Base-by-base conservation (phyloP, 2,113 vertebrate genomes). In the Cynocephalus volans region DNA sequence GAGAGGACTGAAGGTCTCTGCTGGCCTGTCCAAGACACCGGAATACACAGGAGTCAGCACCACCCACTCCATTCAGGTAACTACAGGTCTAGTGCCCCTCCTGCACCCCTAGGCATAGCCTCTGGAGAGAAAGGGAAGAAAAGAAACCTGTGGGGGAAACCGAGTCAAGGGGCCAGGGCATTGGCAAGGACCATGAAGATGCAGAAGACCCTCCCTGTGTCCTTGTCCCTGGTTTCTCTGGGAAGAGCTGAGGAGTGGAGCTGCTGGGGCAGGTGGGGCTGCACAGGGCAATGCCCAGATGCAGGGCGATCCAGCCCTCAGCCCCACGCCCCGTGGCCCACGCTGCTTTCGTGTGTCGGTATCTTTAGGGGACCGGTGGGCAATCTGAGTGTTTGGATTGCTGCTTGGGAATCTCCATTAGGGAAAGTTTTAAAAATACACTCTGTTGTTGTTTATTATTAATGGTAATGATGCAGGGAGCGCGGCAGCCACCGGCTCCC, bases 371-470 rank as follows among this genome's bases (percentile, higher is more conserved):
- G 80, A 60, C 92, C 92, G 93, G 88, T 23, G 64, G 85, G 96
- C 91, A 95, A 97, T 96, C 96, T 73, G 67, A 87, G 70, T 86
- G 95, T 97, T 96, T 93, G 60, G 69, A 97, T 94, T 96, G 97
- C 95, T 97, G 87, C 52, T 94, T 96, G 98, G 96, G 96, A 98
- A 95, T 98, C 96, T 98, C 98, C 98, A 98, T 98, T 98, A 98
- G 97, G 97, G 92, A 90, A 98, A 98, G 96, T 98, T 98, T 98
- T 97, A 98, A 98, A 98, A 99, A 98, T 98, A 98, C 98, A 98
- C 98, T 98, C 96, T 97, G 69, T 96, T 36, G n/a, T 98, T 98
- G 93, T 99, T 98, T 98, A 98, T 98, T 99, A 99, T 98, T 98
- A 97, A 98, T 98, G 98, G 97, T 97, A 97, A 98, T 98, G 97